phyloP scores from a whole-genome alignment of 2,113 vertebrate species.

The Gila orcuttii region DNA sequence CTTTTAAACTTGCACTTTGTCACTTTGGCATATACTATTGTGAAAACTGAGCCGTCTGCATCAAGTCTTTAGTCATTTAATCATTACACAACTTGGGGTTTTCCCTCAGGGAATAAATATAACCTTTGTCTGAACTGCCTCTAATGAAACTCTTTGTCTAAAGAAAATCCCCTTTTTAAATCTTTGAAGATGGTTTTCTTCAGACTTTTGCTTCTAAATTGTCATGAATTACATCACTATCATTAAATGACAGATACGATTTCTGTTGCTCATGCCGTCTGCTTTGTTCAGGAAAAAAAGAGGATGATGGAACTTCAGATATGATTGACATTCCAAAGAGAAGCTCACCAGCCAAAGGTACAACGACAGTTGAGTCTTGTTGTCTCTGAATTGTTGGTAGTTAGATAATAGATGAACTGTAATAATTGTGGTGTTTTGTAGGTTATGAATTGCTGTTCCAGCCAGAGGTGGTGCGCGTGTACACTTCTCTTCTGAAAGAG shows the following conservation, averaged over 20 bases:
- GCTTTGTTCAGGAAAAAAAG: constrained; percentile 81
- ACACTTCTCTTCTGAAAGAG: constrained; percentile 90
- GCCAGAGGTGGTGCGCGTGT: constrained; percentile 92
- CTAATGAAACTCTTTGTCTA: constrained; percentile 22
- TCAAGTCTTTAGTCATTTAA: neutral
- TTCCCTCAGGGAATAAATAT: constrained; percentile 1
- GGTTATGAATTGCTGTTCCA: constrained; percentile 95
- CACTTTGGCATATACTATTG: neutral
- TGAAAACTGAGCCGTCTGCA: neutral
- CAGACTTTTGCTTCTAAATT: neutral
- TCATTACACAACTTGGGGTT: neutral
- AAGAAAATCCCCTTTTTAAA: neutral
- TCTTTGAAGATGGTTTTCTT: neutral
- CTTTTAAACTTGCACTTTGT: neutral
- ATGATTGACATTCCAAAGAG: constrained; percentile 92
- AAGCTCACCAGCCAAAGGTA: constrained; percentile 89
- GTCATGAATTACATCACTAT: neutral
- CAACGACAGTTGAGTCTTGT: neutral
- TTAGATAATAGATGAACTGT: neutral
- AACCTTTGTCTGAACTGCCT: neutral
- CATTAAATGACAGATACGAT: neutral
- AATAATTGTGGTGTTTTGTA: constrained; percentile 56
- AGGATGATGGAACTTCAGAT: constrained; percentile 81
- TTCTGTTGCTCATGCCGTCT: neutral
- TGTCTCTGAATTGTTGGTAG: neutral